These are phyloP conservation scores for Adelphocoris suturalis DNA, from an alignment of 2,888 invertebrate genomes.

Conservation along the genomic window DNA sequence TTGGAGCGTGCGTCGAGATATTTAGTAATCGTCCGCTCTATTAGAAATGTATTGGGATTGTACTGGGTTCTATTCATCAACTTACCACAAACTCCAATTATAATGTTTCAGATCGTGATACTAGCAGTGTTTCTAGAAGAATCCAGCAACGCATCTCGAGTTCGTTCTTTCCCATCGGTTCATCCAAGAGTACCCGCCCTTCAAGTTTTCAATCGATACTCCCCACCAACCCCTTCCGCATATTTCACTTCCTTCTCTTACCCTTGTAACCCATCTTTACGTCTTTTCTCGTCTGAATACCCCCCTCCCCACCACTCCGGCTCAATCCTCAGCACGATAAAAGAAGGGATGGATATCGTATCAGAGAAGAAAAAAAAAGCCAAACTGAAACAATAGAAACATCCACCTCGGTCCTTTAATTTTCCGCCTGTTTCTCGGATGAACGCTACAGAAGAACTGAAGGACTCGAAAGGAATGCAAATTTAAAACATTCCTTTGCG, in stretches of 20 bases:
- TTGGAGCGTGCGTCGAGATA: too few relatives aligned
- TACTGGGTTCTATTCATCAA: too few relatives aligned
- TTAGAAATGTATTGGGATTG: too few relatives aligned
- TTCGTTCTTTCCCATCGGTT: neutral
- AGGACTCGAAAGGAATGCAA: neutral
- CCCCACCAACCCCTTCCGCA: neutral
- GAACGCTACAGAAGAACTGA: neutral
- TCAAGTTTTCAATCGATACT: constrained; percentile 16
- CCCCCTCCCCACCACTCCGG: neutral
- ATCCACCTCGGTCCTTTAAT: neutral
- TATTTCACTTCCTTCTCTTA: neutral
- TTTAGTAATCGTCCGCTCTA: too few relatives aligned
- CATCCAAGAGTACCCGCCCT: neutral
- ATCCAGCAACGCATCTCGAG: too few relatives aligned
- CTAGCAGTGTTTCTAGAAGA: too few relatives aligned
- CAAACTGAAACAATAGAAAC: neutral
- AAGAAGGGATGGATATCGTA: neutral
- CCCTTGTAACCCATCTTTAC: constrained; percentile 19
- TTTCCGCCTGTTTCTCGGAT: constrained; percentile 5
- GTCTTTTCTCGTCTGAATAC: neutral
- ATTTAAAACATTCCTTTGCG: neutral
- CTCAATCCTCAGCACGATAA: neutral
- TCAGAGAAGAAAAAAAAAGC: neutral
- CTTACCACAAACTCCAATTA: too few relatives aligned
- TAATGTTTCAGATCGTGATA: too few relatives aligned